These are phyloP conservation scores for Pygocentrus nattereri DNA, from an alignment of 2,797 vertebrate genomes.

Conservation along the genomic window DNA sequence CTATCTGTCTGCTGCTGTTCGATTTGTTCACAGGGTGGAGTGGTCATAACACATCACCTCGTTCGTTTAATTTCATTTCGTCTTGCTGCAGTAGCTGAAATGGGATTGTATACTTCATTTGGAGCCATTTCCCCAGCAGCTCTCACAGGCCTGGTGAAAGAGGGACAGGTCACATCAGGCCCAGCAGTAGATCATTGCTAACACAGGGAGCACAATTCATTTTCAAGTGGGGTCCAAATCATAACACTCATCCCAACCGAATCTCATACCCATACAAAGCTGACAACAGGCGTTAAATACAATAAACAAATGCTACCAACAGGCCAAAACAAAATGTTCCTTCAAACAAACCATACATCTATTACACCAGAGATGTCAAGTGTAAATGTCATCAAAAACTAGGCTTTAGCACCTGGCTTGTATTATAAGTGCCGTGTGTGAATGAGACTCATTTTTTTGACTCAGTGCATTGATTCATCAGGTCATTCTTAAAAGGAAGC, in stretches of 20 bases:
- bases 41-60: background rate
- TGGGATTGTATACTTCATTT: constrained; percentile 23
- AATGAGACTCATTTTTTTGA: too few relatives aligned
- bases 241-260: background rate
- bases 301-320: too few relatives aligned
- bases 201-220: background rate
- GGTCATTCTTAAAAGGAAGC: too few relatives aligned
- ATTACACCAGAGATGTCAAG: too few relatives aligned
- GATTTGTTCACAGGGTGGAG: background rate
- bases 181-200: background rate
- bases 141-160: background rate
- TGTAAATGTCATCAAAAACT: too few relatives aligned
- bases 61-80: constrained; percentile 5
- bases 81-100: background rate
- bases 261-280: too few relatives aligned
- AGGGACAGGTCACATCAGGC: background rate
- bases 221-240: background rate
- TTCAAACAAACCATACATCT: too few relatives aligned
- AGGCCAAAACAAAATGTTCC: too few relatives aligned
- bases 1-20: background rate
- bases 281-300: too few relatives aligned
- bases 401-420: too few relatives aligned
- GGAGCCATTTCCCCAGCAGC: background rate
- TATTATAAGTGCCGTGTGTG: too few relatives aligned
- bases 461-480: too few relatives aligned